These are phyloP conservation scores for Typhlichthys subterraneus DNA, from an alignment of 2,797 vertebrate genomes.

Conservation along the genomic window DNA sequence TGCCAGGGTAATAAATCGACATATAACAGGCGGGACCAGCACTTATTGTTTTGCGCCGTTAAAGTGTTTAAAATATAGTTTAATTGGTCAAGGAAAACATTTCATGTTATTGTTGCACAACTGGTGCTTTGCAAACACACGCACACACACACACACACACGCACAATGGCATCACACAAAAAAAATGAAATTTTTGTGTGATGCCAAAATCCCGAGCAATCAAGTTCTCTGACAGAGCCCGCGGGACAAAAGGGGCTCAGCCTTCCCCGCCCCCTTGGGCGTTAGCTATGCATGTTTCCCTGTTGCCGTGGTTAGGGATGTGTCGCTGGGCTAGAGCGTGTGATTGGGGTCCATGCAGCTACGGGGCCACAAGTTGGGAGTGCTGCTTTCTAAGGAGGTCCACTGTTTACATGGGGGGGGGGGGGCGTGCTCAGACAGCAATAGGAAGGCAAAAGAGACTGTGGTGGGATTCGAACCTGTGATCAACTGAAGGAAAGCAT, in stretches of 20 bases:
- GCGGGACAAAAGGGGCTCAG: conserved; percentile 84
- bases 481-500: no score
- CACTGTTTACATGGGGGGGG: no score
- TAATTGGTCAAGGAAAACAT: conserved; percentile 88
- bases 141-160: not conserved
- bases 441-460: no score
- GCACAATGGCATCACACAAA: conserved; percentile 71
- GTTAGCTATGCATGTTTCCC: conserved; percentile 95
- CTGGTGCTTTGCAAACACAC: conserved; percentile 70
- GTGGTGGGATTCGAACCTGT: no score
- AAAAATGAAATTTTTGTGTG: conserved; percentile 77
- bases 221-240: conserved; percentile 84
- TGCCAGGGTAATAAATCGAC: conserved; percentile 77
- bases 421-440: no score
- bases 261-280: conserved; percentile 70
- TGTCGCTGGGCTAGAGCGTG: conserved; percentile 57
- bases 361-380: no score
- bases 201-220: conserved; percentile 87
- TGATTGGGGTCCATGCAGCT: not conserved
- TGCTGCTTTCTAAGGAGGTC: no score
- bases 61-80: conserved; percentile 94
- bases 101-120: conserved; percentile 88
- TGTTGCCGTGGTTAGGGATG: conserved; percentile 87
- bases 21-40: conserved; percentile 85
- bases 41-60: conserved; percentile 80